A percentile compares a stretch with the other conserved stretches of the same genome.
These are phyloP conservation scores for Metacarcinus magister DNA, from an alignment of 2,888 invertebrate genomes.

Conservation along the genomic window DNA sequence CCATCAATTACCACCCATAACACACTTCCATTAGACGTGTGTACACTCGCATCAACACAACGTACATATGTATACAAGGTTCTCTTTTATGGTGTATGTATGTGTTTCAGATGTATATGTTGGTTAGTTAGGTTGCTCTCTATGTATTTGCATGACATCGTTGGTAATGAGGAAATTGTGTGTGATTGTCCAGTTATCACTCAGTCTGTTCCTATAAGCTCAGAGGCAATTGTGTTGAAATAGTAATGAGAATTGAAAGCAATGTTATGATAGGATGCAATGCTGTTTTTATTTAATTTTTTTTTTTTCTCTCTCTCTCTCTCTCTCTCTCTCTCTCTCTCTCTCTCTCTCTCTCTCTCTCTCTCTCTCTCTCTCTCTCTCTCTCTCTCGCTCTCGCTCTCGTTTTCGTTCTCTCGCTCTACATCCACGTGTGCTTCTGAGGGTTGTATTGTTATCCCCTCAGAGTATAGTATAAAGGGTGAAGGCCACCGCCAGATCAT, in stretches of 20 bases:
- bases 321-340: conserved; percentile 18
- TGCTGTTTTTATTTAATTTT: no score
- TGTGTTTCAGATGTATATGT: no score
- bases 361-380: conserved; percentile 18
- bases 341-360: neutral
- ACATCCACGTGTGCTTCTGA: neutral
- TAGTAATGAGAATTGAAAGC: neutral
- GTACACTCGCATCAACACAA: neutral
- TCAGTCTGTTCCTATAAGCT: neutral
- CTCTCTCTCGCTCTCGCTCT: neutral
- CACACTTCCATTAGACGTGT: neutral
- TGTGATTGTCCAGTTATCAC: conserved; percentile 26
- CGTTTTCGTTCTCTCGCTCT: neutral
- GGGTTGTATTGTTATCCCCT: neutral
- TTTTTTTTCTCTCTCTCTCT: no score
- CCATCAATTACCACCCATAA: neutral
- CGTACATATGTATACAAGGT: neutral
- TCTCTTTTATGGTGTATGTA: neutral
- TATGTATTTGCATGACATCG: neutral
- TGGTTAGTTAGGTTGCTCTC: no score
- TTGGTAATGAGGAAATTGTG: neutral
- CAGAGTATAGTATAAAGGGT: no score
- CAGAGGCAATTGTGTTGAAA: neutral
- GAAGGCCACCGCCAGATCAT: neutral
- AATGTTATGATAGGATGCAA: neutral